Percentiles rank a stretch among this genome's conserved stretches.
These are phyloP conservation scores for Pachyramphus minor DNA, from an alignment of 2,113 vertebrate species.

Conservation along the genomic window DNA sequence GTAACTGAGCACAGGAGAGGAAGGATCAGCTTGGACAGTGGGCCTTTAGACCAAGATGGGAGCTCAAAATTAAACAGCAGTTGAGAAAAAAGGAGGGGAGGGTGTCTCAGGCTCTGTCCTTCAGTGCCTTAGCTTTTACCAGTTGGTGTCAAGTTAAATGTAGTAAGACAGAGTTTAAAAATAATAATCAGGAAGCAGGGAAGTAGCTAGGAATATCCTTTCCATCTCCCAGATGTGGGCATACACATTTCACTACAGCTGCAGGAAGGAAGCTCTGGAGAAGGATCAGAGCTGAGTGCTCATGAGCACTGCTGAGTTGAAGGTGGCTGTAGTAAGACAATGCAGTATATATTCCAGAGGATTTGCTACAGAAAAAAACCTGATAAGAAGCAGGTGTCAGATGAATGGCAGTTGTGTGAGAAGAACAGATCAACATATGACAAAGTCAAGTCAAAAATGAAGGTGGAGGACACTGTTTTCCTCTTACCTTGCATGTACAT, in stretches of 20 bases:
- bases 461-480: background rate
- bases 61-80: background rate
- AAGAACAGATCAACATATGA: background rate
- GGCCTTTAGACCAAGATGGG: background rate
- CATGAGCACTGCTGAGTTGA: background rate
- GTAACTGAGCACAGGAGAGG: background rate
- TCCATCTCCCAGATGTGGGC: background rate
- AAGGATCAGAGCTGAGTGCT: background rate
- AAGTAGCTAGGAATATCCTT: slow-evolving; percentile 2
- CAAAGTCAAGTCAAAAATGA: background rate
- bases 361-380: background rate
- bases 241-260: background rate
- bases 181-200: background rate
- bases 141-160: background rate
- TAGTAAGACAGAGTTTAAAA: background rate
- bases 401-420: background rate
- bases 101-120: background rate
- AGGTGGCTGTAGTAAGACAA: background rate
- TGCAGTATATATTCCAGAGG: background rate
- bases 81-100: background rate
- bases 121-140: background rate
- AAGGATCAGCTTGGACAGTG: background rate
- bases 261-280: slow-evolving; percentile 24
- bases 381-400: background rate
- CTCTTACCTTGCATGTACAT: background rate